Percentiles rank a stretch among this genome's conserved stretches.
phyloP scores from a whole-genome alignment of 2,797 vertebrate genomes.

The Taeniopygia guttata region DNA sequence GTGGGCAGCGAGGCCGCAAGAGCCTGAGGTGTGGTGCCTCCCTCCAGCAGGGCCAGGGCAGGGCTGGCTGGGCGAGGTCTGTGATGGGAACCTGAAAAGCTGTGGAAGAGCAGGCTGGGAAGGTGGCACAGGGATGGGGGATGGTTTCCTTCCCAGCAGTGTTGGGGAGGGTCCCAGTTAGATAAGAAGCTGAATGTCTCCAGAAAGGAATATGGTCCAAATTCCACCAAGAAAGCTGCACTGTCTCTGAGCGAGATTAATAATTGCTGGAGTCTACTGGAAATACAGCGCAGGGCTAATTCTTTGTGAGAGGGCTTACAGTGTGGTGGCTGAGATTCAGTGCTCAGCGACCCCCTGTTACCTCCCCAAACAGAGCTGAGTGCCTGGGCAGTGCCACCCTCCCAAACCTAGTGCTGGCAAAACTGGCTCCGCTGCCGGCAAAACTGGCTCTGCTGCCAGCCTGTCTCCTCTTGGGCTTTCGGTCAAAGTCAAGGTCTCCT shows the following conservation, averaged over 20 bases:
- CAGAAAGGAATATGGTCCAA: neutral
- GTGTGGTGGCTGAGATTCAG: fast-evolving
- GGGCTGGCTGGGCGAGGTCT: no score
- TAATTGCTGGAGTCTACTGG: neutral
- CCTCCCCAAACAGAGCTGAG: fast-evolving
- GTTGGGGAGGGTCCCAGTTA: fast-evolving
- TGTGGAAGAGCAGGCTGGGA: neutral
- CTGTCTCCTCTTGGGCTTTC: neutral
- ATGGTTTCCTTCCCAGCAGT: neutral
- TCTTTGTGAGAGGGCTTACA: neutral
- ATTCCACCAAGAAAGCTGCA: neutral
- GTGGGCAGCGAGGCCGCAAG: fast-evolving
- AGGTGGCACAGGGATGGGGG: fast-evolving
- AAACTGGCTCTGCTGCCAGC: neutral
- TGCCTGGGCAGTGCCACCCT: neutral
- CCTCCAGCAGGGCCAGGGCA: fast-evolving
- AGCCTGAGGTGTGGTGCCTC: fast-evolving
- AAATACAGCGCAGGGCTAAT: neutral
- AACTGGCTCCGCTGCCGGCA: neutral
- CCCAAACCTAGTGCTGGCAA: neutral
- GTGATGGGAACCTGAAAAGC: fast-evolving
- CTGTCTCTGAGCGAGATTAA: neutral
- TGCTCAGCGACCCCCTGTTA: fast-evolving
- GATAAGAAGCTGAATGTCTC: neutral
- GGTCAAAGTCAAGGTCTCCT: neutral